These are phyloP conservation scores for Adelges cooleyi DNA, from an alignment of 1,140 invertebrate species.

Conservation along the genomic window DNA sequence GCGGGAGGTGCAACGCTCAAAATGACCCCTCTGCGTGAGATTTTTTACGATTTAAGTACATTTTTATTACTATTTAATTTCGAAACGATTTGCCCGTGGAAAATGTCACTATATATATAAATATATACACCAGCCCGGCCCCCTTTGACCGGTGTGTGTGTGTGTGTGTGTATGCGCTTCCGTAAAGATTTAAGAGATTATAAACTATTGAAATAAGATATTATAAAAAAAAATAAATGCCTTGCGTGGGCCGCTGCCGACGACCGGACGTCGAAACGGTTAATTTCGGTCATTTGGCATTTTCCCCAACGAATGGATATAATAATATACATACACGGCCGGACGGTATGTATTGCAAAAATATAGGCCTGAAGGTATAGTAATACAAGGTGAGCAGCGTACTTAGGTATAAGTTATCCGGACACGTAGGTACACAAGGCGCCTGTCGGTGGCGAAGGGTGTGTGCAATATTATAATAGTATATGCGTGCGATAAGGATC, in stretches of 20 bases:
- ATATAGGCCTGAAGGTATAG: too few species aligned
- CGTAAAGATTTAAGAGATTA: constrained; percentile 25
- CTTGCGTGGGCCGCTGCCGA: not conserved
- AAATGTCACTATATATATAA: not conserved
- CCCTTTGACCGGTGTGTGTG: too few species aligned
- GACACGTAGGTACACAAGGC: not conserved
- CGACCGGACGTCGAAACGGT: constrained; percentile 12
- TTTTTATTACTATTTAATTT: constrained; percentile 14
- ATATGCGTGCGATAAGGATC: constrained; percentile 16
- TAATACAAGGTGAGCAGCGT: not conserved
- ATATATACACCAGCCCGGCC: too few species aligned
- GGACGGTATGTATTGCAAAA: too few species aligned
- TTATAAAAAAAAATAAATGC: not conserved
- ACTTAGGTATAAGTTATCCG: not conserved
- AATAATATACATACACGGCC: not conserved
- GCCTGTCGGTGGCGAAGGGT: not conserved
- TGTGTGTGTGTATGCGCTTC: not conserved
- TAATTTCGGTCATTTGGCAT: constrained; percentile 2
- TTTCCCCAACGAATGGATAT: constrained; percentile 2
- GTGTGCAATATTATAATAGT: too few species aligned
- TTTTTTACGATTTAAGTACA: constrained; percentile 9
- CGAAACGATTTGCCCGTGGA: not conserved
- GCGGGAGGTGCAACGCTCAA: not conserved
- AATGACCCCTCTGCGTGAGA: not conserved
- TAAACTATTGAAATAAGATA: constrained; percentile 24